Base-by-base conservation (phyloP, 2,888 invertebrate genomes). In the Drosophila mayaguana region DNA sequence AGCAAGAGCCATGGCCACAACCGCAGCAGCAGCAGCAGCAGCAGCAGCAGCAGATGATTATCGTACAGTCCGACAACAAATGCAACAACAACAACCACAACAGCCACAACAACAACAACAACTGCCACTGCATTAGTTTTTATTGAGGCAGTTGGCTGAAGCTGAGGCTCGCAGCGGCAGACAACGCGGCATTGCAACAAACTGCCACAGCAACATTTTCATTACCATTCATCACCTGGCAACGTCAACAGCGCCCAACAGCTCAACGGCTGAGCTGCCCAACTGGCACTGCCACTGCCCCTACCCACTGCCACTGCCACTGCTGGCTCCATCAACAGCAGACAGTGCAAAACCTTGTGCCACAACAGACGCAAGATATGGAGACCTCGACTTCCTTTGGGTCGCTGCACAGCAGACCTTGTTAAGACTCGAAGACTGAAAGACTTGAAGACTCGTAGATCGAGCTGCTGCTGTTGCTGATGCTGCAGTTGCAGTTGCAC, bases 331-430 rank as follows among this genome's bases (percentile, higher is more conserved):
- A 12, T 3, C 54, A 25, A 51, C 72, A 61, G 50, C 48, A 50
- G 53, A 40, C 45, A 62, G 34, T 43, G 67, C 69, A 69, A 90
- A 84, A 84, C 84, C 84, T 90, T 86, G 85, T 87, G 82, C 77
- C 88, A 80, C 66, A 76, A 50, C 48, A 79, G 56, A 57, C 60
- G 66, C 60, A 55, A 63, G 71, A 25, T 59, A 51, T 54, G 28
- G 75, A 89, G 90, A 89, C 86, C 86, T 90, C 86, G 90, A 90
- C 86, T 87, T 87, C 86, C 90, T 87, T 87, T 86, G 90, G 90
- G 75, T 87, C 86, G 89, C 72, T 50, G 61, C 64, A 56, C 34
- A 46, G 56, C 66, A 73, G 78, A 81, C 81, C 81, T 81, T 78
- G 81, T 63, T 68, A 14, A 56, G 25, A 53, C 53, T 38, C 22